Percentiles rank a stretch among this genome's conserved stretches.
phyloP scores from a whole-genome alignment of 2,888 invertebrate species.

The Cerceris rybyensis region DNA sequence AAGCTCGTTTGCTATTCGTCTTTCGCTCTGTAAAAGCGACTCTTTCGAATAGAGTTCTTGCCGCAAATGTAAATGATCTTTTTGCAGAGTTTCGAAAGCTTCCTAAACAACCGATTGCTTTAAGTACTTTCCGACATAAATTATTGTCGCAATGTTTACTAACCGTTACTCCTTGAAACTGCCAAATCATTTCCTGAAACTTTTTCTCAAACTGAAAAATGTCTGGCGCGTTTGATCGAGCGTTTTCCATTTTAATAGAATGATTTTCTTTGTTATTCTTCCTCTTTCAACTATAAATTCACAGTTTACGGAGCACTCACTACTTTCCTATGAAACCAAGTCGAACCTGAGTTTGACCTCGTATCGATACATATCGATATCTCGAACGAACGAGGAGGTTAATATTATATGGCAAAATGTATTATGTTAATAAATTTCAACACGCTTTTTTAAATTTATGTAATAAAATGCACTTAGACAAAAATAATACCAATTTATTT shows the following conservation, averaged over 20 bases:
- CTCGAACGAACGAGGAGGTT: too few species aligned
- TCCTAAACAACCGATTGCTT: neutral
- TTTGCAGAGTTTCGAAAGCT: constrained; percentile 15
- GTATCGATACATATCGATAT: too few species aligned
- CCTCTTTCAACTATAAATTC: too few species aligned
- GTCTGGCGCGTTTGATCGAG: constrained; percentile 38
- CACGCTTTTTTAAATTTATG: too few species aligned
- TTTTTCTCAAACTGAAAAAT: constrained; percentile 68
- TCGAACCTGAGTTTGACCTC: too few species aligned
- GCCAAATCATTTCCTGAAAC: constrained; percentile 70
- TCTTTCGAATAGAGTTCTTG: constrained; percentile 63
- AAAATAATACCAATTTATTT: too few species aligned
- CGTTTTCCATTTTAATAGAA: constrained; percentile 26
- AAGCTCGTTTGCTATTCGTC: constrained; percentile 65
- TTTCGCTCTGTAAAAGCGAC: constrained; percentile 69
- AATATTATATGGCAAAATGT: too few species aligned
- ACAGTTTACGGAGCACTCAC: too few species aligned
- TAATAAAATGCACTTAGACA: too few species aligned
- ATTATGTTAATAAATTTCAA: too few species aligned
- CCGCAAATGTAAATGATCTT: constrained; percentile 69
- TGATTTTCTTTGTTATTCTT: neutral
- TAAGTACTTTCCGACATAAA: constrained; percentile 9
- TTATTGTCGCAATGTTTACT: neutral
- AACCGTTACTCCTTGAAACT: constrained; percentile 62
- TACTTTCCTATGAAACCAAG: too few species aligned